Evolutionary conservation across 2,113 vertebrate genomes (phyloP).

Genomic region (Hystrix brachyura): DNA sequence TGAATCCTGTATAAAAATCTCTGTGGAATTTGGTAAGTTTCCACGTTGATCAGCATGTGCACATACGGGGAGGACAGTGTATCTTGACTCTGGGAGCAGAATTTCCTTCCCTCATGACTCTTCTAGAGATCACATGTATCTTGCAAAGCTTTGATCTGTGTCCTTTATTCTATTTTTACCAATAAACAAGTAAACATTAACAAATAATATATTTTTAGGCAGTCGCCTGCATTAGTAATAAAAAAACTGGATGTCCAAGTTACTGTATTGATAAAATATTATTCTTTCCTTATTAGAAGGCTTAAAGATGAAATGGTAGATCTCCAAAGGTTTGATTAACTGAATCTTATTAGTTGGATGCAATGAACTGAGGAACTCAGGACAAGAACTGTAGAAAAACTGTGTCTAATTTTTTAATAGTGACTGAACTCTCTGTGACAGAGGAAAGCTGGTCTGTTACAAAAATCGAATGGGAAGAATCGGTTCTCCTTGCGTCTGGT

Average conservation of each 20-base stretch:
- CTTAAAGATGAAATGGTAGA: not conserved
- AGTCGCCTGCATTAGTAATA: not conserved
- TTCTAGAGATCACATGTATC: no score
- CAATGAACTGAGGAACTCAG: conserved; percentile 9
- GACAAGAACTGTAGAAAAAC: not conserved
- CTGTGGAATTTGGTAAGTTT: not conserved
- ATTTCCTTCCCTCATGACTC: not conserved
- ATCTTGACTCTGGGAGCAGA: not conserved
- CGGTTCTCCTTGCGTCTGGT: not conserved
- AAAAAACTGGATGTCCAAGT: conserved; percentile 45
- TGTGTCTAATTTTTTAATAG: not conserved
- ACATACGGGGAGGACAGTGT: not conserved
- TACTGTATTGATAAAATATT: conserved; percentile 4
- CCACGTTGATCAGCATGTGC: not conserved
- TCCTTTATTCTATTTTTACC: not conserved
- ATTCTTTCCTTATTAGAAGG: conserved; percentile 16
- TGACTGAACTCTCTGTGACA: not conserved
- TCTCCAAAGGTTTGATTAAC: conserved; percentile 10
- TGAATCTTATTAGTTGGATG: not conserved
- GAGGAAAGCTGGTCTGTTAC: not conserved
- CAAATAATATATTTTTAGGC: not conserved
- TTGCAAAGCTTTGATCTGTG: not conserved
- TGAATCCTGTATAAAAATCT: not conserved
- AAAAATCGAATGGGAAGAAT: not conserved
- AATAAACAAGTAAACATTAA: not conserved